Base-by-base conservation (phyloP, 92 coral and sea anemone species). In the Metridium senile region DNA sequence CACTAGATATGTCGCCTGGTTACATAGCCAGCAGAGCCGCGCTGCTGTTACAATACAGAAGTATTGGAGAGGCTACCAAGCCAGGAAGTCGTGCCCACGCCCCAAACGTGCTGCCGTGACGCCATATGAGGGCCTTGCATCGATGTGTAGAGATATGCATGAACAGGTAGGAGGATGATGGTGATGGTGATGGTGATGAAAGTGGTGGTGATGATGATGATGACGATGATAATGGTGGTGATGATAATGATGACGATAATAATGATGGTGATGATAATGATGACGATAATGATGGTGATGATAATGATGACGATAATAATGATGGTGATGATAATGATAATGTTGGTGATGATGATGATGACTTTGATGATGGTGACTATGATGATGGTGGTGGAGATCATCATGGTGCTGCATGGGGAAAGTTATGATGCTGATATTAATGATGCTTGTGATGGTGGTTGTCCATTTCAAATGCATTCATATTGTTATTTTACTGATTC, bases 1-100 rank as follows among this genome's bases (percentile, higher is more conserved):
- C 51, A 39, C 52, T 18, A 26, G 62, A 34, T 31, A 33, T 43
- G 52, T 33, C 13, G 22, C 68, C 19, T 59, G 58, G 67, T 28
- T 54, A 21, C 22, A 26, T 21, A 25, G 29, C 52, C 68, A 74
- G 26, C 67, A 59, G 54, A 74, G 6, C 39, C 49, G 68, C 9
- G 79, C 79, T 17, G 79, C 79, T 18, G 26, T 74, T 9, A 58
- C 1, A 21, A 74, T 74, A 9, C 79, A 74, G 69, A 25, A 66
- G 28, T 10, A 54, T 33, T 74, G 79, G 79, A 25, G 53, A 28
- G 79, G 79, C 19, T 74, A 56, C 56, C 30, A 26, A 20, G 79
- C 25, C 29, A 74, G 79, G 32, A 74, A 74, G 79, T 35, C 25
- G 21, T 32, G 29, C 20, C 70, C 79, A 9, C 68, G 70, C 43